Percentiles rank a stretch among this genome's conserved stretches.
Evolutionary conservation across 2,113 vertebrate species (phyloP).

Genomic region (Heterotis niloticus): DNA sequence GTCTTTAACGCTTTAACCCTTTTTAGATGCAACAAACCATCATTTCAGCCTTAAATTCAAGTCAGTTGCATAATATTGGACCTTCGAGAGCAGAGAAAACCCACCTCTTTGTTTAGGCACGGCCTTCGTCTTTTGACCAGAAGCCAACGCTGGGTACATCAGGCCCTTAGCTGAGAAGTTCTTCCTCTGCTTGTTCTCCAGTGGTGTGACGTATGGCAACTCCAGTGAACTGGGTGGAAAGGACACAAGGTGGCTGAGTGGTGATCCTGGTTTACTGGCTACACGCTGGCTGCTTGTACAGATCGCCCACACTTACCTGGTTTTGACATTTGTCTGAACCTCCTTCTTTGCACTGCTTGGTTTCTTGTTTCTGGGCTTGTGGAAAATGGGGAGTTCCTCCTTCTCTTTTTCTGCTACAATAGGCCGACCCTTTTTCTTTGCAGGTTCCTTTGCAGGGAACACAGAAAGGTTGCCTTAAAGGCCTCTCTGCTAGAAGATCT

Average conservation of each 20-base stretch:
- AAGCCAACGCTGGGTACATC: constrained; percentile 69
- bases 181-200: constrained; percentile 89
- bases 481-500: too few relatives aligned
- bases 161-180: constrained; percentile 78
- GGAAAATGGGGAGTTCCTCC: constrained; percentile 72
- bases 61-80: too few relatives aligned
- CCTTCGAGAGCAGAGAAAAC: neutral
- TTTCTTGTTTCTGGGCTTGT: constrained; percentile 86
- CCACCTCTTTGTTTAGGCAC: constrained; percentile 58
- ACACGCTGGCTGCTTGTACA: neutral
- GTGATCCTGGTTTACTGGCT: neutral
- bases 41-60: too few relatives aligned
- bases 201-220: constrained; percentile 73
- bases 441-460: constrained; percentile 71
- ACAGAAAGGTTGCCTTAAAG: neutral
- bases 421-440: constrained; percentile 85
- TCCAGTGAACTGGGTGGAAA: constrained; percentile 78
- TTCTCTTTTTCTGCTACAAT: constrained; percentile 60
- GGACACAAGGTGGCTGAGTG: neutral
- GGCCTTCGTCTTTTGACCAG: constrained; percentile 76
- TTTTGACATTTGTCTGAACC: constrained; percentile 72
- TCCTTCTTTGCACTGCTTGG: constrained; percentile 76
- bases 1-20: too few relatives aligned
- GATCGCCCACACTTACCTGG: constrained; percentile 64
- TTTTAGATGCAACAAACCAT: too few relatives aligned